Conservation (phyloP, 1,140 invertebrate genomes). For the Leptinotarsa lineolata region DNA sequence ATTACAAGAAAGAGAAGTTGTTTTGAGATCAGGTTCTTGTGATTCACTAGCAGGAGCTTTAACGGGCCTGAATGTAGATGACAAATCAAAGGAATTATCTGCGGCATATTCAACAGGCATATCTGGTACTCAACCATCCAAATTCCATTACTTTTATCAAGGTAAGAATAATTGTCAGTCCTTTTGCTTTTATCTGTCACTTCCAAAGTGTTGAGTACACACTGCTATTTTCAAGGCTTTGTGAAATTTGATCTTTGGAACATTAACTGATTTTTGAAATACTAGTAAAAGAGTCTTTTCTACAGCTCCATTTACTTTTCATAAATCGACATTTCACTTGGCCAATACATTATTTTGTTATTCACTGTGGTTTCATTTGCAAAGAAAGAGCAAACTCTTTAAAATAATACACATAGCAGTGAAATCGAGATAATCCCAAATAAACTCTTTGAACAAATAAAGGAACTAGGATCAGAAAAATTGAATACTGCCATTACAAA, state of each 20-base stretch:
- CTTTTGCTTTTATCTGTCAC: conserved; percentile 15
- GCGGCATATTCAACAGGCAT: background rate
- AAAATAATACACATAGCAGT: no score
- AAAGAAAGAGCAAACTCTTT: no score
- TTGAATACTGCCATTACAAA: no score
- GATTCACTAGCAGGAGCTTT: background rate
- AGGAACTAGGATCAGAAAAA: no score
- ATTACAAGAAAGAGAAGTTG: conserved; percentile 58
- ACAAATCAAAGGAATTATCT: background rate
- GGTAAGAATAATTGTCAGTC: conserved; percentile 58
- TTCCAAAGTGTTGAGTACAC: conserved; percentile 48
- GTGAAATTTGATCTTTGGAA: conserved; percentile 50
- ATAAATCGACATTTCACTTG: background rate
- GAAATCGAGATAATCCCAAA: no score
- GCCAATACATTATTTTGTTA: no score
- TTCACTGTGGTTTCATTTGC: no score
- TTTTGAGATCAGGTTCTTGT: conserved; percentile 1
- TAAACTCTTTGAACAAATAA: no score
- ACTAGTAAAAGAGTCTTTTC: background rate
- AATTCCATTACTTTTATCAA: conserved; percentile 79
- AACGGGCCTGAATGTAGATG: background rate
- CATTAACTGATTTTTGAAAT: conserved; percentile 30
- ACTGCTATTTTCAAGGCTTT: conserved; percentile 25
- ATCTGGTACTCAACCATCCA: conserved; percentile 24
- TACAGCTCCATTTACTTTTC: background rate